These are phyloP conservation scores for Pantala flavescens DNA, from an alignment of 1,140 invertebrate species.

Conservation along the genomic window DNA sequence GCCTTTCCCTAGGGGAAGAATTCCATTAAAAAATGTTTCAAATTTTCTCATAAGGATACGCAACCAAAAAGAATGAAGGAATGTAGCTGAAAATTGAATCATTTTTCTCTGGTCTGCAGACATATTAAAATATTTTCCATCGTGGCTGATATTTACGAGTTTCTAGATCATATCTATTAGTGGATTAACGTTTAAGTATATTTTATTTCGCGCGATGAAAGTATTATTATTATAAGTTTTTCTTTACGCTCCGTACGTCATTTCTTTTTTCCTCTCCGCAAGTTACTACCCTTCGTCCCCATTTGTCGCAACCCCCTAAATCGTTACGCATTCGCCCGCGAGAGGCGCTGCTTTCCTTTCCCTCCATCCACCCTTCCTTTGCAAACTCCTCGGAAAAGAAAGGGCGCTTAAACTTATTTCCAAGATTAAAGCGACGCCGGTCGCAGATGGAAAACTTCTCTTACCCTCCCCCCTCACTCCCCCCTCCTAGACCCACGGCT, in stretches of 20 bases:
- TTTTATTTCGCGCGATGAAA: too few relatives aligned
- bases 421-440: constrained; percentile 7
- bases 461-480: background rate
- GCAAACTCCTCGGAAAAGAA: background rate
- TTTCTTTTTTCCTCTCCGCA: background rate
- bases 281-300: background rate
- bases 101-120: too few relatives aligned
- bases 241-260: background rate
- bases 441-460: constrained; percentile 8
- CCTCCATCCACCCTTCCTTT: background rate
- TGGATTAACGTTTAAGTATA: too few relatives aligned
- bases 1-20: too few relatives aligned
- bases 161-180: too few relatives aligned
- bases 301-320: background rate
- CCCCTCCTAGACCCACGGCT: background rate
- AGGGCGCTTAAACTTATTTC: constrained; percentile 9
- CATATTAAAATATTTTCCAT: too few relatives aligned
- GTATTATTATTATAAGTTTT: too few relatives aligned
- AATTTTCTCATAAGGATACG: too few relatives aligned
- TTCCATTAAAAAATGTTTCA: too few relatives aligned
- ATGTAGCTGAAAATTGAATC: too few relatives aligned
- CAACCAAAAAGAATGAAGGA: too few relatives aligned
- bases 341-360: background rate
- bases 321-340: background rate
- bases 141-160: too few relatives aligned